phyloP scores from a whole-genome alignment of 2,797 vertebrate genomes.

The Phataginus tricuspis region DNA sequence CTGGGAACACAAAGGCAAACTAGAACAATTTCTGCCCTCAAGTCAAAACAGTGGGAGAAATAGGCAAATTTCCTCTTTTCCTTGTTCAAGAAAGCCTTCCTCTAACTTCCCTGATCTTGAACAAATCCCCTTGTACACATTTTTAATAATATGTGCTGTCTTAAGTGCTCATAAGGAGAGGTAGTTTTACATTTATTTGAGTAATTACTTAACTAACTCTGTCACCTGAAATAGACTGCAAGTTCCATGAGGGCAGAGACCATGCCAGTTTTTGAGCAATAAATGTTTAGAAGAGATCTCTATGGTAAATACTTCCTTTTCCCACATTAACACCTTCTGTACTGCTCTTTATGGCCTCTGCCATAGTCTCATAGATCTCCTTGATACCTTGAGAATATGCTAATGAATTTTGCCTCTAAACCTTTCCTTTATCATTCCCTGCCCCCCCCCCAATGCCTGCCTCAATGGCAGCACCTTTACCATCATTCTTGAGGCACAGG shows the following conservation, averaged over 20 bases:
- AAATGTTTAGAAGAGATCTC: not conserved
- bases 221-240: not conserved
- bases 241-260: not conserved
- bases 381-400: not conserved
- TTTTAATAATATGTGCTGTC: not conserved
- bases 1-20: not conserved
- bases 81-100: not conserved
- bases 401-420: not conserved
- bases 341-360: not conserved
- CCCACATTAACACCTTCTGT: not conserved
- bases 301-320: not conserved
- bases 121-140: not conserved
- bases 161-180: not conserved
- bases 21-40: not conserved
- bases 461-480: too few species aligned
- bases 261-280: not conserved
- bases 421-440: not conserved
- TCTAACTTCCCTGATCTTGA: not conserved
- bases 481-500: not conserved
- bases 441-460: not conserved
- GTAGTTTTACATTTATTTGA: not conserved
- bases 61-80: not conserved
- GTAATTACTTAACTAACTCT: slow-evolving; percentile 17
- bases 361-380: not conserved
- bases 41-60: not conserved